phyloP scores from a whole-genome alignment of 2,113 vertebrate species.

The Struthidea cinerea region DNA sequence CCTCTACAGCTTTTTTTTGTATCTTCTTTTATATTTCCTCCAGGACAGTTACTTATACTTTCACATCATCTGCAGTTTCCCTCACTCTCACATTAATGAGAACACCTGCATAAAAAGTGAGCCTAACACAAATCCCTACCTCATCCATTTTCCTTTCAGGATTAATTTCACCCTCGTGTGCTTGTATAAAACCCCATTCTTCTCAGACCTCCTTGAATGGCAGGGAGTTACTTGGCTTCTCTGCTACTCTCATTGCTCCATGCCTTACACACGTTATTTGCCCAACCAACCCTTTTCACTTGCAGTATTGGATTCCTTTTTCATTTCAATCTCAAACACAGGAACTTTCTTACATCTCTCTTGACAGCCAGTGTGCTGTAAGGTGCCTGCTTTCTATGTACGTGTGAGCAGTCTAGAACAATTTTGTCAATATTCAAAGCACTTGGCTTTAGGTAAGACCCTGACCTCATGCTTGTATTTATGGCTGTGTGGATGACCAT shows the following conservation, averaged over 20 bases:
- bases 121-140: not conserved
- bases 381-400: not conserved
- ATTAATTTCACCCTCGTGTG: not conserved
- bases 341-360: not conserved
- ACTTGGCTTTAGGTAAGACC: not conserved
- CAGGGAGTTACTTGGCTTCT: not conserved
- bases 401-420: not conserved
- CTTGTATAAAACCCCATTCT: not conserved
- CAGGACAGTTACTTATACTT: not conserved
- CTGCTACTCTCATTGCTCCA: not conserved
- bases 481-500: not conserved
- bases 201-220: not conserved
- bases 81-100: not conserved
- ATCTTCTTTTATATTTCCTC: not conserved
- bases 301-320: not conserved
- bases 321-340: not conserved
- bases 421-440: not conserved
- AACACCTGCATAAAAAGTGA: not conserved
- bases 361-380: not conserved
- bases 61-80: not conserved
- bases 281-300: not conserved
- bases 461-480: not conserved
- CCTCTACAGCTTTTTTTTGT: not conserved
- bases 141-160: not conserved
- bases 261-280: accelerated